Evolutionary conservation across 2,888 invertebrate species (phyloP), one percentile per base, ranked within the genome.

Genomic region (Minunthozetes semirufus): DNA sequence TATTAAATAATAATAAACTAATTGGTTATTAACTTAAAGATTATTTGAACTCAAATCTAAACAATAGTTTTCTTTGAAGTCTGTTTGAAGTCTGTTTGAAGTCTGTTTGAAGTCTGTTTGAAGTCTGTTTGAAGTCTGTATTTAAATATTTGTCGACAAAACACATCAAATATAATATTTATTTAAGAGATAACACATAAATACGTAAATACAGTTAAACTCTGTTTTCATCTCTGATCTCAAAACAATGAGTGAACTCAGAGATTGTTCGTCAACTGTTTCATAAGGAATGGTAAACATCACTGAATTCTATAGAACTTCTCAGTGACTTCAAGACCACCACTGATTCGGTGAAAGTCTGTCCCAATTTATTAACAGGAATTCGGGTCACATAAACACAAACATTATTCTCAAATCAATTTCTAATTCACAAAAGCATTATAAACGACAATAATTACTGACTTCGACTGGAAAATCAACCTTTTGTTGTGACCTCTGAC

Each of bases 371-470:
- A 63, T 27, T 33, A 29, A 63, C 63, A 63, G 38, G 17, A 63
- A 63, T 63, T 63, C 63, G 63, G 63, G 63, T 63, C 63, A 63
- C 33, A 63, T 33, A 33, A 63, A 63, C 25, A 63, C 33, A 63
- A 8, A 33, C 33, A 11, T 8, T 56, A 17, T 56, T 56, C 25
- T 56, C 3, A n/a, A 8, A 22, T 19, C 11, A 11, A 59, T 29
- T 59, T 25, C 5, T n/a, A 17, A 63, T 15, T 63, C 33, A 63
- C 3, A 59, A 59, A 59, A 63, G 59, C 59, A 59, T 63, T 3
- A 25, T 15, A 27, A 27, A 27, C 15, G 4, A 22, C 22, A 29
- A 27, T 59, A 29, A 29, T 27, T 27, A 59, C 4, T 59, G 8
- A n/a, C 53, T 53, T 53, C 19, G 19, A 53, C 53, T 53, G 53